A percentile compares a stretch with the other conserved stretches of the same genome.
Evolutionary conservation across 2,888 invertebrate species (phyloP).

Genomic region (Caenorhabditis sulstoni): DNA sequence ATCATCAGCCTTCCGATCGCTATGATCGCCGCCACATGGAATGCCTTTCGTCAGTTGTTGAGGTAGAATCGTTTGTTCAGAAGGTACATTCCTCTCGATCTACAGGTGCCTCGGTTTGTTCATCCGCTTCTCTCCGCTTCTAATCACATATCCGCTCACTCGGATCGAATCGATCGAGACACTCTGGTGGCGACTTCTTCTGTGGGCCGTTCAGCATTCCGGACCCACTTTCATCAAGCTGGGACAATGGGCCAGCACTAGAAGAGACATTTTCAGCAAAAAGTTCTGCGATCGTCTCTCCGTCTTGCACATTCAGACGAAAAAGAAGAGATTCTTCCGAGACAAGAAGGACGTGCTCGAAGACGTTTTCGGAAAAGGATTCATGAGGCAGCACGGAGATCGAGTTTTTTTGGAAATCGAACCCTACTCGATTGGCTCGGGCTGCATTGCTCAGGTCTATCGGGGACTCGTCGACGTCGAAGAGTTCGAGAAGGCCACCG

Average conservation of each 20-base stretch:
- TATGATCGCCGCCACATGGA: conserved; percentile 10
- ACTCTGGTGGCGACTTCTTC: conserved; percentile 64
- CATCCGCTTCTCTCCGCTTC: conserved; percentile 63
- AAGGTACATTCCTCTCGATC: neutral
- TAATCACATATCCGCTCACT: conserved; percentile 63
- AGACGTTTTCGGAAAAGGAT: conserved; percentile 67
- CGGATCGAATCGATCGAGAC: conserved; percentile 54
- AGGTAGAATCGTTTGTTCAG: conserved; percentile 25
- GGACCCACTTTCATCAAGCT: conserved; percentile 83
- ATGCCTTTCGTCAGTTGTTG: conserved; percentile 22
- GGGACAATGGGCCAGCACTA: conserved; percentile 83
- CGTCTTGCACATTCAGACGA: conserved; percentile 72
- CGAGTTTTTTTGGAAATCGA: conserved; percentile 81
- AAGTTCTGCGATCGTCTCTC: conserved; percentile 81
- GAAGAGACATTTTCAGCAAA: conserved; percentile 82
- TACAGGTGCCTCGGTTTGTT: conserved; percentile 61
- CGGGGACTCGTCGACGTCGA: conserved; percentile 72
- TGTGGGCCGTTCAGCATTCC: conserved; percentile 69
- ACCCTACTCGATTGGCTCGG: conserved; percentile 82
- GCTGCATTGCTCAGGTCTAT: conserved; percentile 83
- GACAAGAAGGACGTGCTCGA: conserved; percentile 64
- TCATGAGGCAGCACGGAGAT: conserved; percentile 45
- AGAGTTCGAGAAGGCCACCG: conserved; percentile 65
- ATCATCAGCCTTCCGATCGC: conserved; percentile 27
- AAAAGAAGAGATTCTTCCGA: conserved; percentile 66